phyloP scores from a whole-genome alignment of 2,797 vertebrate species.

The Sebastes baramenuke region DNA sequence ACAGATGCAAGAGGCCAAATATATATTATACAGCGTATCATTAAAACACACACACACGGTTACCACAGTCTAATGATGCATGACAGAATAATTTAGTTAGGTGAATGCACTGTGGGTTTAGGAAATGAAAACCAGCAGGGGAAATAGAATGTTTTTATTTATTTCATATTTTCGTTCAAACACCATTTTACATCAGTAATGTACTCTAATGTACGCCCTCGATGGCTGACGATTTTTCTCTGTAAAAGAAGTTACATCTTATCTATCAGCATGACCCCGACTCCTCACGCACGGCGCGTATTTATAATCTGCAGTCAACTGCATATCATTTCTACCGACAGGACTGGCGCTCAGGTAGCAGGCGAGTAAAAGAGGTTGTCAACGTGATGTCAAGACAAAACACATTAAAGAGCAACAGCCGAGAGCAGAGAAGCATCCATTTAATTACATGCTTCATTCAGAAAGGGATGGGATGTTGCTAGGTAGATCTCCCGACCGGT shows the following conservation, averaged over 20 bases:
- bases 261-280: background rate
- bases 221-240: background rate
- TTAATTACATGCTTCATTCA: slow-evolving; percentile 63
- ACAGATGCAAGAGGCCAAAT: slow-evolving; percentile 29
- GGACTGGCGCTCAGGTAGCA: slow-evolving; percentile 9
- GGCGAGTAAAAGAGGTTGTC: slow-evolving; percentile 19
- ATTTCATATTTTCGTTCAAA: slow-evolving; percentile 11
- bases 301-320: slow-evolving; percentile 19
- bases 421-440: slow-evolving; percentile 43
- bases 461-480: slow-evolving; percentile 14
- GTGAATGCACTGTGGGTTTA: slow-evolving; percentile 7
- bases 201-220: background rate
- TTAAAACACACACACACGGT: background rate
- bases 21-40: background rate
- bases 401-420: slow-evolving; percentile 33
- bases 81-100: slow-evolving; percentile 40
- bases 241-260: background rate
- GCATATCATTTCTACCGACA: slow-evolving; percentile 15
- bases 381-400: slow-evolving; percentile 22
- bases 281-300: background rate
- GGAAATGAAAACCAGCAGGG: slow-evolving; percentile 18
- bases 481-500: background rate
- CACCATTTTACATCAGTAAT: slow-evolving; percentile 12
- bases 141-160: background rate
- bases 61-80: slow-evolving; percentile 42